Base-by-base conservation (phyloP, 2,888 invertebrate species). In the Uloborus plumipes region DNA sequence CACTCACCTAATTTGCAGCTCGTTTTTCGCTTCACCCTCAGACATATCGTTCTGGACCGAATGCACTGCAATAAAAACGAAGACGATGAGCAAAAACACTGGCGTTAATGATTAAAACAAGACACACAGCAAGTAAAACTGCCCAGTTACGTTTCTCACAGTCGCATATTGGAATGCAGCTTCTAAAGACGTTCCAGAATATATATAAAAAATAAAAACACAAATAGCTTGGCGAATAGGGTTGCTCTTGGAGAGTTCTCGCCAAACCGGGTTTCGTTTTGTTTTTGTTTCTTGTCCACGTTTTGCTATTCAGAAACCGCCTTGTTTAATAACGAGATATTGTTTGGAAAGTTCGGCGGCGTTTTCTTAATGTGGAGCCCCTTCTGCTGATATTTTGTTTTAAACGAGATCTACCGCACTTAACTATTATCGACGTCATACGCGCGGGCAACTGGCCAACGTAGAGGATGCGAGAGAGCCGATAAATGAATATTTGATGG, bases 1-100 rank as follows among this genome's bases (percentile, higher is more conserved):
- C 31, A 93, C 96, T 95, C 89, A 96, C 96, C 94, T 89, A 96
- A 90, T 90, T 94, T 93, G 87, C 94, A 94, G 88, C 95, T 95
- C 88, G 94, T 95, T 88, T 95, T 92, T 88, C 97, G 92, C 88
- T 96, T 95, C 86, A 98, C 96, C 70, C 97, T 93, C 85, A 98
- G 92, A 89, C 96, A 97, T 91, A 98, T 97, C 88, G 96, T 95
- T 88, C 97, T 93, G 82, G 97, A 97, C 89, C 95, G 93, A 88
- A 98, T 98, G 90, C 97, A 98, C 98, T 98, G 92, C 47, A 89
- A 87, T 72, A 16, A 81, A 20, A 78, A 75, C 22, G 47, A 77
- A 77, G 64, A 26, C 66, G 47, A 31, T 26, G 51, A 73, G 55
- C 58, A 58, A 58, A 76, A 62, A 67, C 61, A 67, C 61, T 69